Conservation (phyloP, 2,113 vertebrate genomes). For the Anolis carolinensis region DNA sequence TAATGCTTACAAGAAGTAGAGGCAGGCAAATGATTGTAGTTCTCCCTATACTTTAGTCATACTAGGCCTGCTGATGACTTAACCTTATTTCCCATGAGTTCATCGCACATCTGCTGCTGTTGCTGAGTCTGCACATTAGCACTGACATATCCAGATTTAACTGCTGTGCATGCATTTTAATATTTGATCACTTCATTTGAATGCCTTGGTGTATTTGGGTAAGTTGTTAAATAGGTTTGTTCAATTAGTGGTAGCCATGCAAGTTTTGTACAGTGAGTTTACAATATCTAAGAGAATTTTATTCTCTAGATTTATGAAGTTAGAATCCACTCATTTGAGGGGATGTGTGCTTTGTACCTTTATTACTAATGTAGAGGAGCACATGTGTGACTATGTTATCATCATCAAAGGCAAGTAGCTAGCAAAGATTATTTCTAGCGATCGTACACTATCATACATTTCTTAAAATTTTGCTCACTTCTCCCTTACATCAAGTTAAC, state of each 20-base stretch:
- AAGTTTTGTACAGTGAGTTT: background rate
- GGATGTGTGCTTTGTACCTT: background rate
- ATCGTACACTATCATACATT: background rate
- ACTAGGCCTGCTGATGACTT: background rate
- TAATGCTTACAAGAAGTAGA: conserved; percentile 2
- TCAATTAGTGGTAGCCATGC: background rate
- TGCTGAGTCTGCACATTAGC: background rate
- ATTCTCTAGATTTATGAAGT: background rate
- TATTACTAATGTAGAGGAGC: background rate
- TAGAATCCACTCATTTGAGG: background rate
- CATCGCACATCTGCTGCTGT: background rate
- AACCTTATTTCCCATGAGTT: background rate
- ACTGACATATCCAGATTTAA: background rate
- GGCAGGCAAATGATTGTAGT: background rate
- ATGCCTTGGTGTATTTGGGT: background rate
- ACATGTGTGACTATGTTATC: background rate
- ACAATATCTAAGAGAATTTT: background rate
- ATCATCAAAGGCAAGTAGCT: background rate
- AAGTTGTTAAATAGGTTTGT: background rate
- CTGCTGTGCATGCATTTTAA: background rate
- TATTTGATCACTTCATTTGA: background rate
- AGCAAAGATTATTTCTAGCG: background rate
- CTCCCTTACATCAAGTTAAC: background rate
- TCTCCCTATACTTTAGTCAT: conserved; percentile 5
- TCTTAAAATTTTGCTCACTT: background rate